Evolutionary conservation across 2,113 vertebrate species (phyloP).

Genomic region (Pontoporia blainvillei): DNA sequence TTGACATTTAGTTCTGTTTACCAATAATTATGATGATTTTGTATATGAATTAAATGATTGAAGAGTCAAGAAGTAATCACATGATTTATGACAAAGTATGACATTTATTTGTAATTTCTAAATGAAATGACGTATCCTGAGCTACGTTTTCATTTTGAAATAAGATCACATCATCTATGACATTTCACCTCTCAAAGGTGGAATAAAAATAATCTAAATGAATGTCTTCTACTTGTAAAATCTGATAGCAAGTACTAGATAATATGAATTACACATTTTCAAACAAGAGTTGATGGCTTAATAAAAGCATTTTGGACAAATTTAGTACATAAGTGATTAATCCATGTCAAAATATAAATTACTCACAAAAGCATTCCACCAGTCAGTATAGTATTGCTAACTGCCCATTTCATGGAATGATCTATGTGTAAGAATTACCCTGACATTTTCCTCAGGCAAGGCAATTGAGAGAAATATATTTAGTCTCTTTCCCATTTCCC

Average conservation of each 20-base stretch:
- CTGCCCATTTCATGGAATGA: slow-evolving; percentile 30
- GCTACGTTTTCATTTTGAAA: slow-evolving; percentile 37
- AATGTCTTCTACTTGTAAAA: not conserved
- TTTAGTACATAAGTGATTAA: slow-evolving; percentile 32
- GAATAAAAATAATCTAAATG: slow-evolving; percentile 25
- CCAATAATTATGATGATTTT: not conserved
- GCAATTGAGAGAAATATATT: slow-evolving; percentile 30
- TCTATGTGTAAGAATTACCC: not conserved
- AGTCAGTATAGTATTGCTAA: slow-evolving; percentile 25
- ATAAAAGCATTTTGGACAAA: slow-evolving; percentile 2
- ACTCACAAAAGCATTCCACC: not conserved
- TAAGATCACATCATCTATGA: slow-evolving; percentile 3
- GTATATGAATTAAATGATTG: not conserved
- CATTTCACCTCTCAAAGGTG: slow-evolving; percentile 6
- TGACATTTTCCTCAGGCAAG: slow-evolving; percentile 58
- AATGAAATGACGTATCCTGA: not conserved
- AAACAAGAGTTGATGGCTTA: not conserved
- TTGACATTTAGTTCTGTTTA: slow-evolving; percentile 23
- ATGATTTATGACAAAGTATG: slow-evolving; percentile 21
- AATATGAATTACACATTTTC: slow-evolving; percentile 14
- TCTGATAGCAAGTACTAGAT: not conserved
- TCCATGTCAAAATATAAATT: slow-evolving; percentile 40
- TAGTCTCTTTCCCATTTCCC: not conserved
- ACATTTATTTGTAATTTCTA: slow-evolving; percentile 56
- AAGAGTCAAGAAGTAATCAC: not conserved